Conservation (phyloP, 2,888 invertebrate species). For the Meteorus colon region DNA sequence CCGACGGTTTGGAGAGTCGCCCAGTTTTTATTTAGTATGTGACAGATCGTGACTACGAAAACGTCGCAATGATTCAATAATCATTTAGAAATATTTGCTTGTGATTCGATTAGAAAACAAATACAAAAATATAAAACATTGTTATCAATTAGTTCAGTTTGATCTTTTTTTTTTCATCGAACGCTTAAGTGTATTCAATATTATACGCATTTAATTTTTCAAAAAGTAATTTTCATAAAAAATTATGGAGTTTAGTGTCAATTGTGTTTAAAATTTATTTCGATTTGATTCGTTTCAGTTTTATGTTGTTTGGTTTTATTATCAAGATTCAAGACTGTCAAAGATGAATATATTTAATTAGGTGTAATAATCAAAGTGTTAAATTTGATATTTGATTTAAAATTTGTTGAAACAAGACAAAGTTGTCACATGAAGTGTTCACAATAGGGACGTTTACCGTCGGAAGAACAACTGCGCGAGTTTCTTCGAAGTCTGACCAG, state of each 20-base stretch:
- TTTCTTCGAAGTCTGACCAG: slow-evolving; percentile 31
- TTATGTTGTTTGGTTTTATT: neutral
- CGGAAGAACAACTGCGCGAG: slow-evolving; percentile 49
- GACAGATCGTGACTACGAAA: neutral
- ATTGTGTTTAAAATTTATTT: neutral
- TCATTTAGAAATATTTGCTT: neutral
- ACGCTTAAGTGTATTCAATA: neutral
- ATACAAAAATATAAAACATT: no score
- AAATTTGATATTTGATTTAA: neutral
- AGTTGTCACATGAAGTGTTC: neutral
- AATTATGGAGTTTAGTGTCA: no score
- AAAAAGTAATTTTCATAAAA: no score
- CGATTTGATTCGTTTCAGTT: neutral
- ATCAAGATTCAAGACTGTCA: neutral
- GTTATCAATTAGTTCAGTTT: no score
- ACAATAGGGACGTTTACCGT: slow-evolving; percentile 46
- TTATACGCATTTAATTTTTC: neutral
- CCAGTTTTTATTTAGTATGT: neutral
- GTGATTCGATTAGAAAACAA: neutral
- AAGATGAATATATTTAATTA: neutral
- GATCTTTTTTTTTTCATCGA: no score
- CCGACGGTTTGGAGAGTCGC: neutral
- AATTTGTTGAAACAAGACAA: neutral
- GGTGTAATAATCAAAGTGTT: no score
- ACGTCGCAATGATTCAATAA: neutral